These are phyloP conservation scores for Chionodraco myersi DNA, from an alignment of 2,113 vertebrate genomes.

Conservation along the genomic window DNA sequence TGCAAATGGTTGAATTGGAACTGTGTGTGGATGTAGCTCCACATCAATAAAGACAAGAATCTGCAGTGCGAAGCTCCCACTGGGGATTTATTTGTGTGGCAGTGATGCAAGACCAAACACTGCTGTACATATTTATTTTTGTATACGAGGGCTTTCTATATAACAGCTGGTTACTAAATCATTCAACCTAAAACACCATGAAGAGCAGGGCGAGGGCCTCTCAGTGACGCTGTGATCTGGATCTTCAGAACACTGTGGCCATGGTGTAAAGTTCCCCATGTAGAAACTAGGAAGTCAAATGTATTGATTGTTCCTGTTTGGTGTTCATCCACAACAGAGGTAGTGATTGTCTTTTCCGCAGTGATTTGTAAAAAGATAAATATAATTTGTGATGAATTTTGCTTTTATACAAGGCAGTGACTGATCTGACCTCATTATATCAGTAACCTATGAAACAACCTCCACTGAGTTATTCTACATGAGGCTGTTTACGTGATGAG, in stretches of 20 bases:
- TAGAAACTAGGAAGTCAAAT: not conserved
- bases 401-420: too few species aligned
- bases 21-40: not conserved
- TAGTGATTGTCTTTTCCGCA: not conserved
- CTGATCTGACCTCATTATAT: not conserved
- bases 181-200: not conserved
- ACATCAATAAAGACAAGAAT: not conserved
- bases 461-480: not conserved
- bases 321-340: not conserved
- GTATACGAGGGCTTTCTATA: too few species aligned
- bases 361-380: not conserved
- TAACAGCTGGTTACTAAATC: not conserved
- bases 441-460: not conserved
- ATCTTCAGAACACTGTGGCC: not conserved
- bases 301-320: not conserved
- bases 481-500: not conserved
- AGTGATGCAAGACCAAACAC: not conserved
- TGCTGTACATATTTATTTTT: not conserved
- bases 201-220: not conserved
- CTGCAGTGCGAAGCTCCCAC: not conserved
- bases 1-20: not conserved
- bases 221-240: not conserved
- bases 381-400: not conserved
- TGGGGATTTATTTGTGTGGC: not conserved
- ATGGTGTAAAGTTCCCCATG: not conserved